A percentile compares a stretch with the other conserved stretches of the same genome.
These are phyloP conservation scores for Phrynosoma blainvillii DNA, from an alignment of 2,113 vertebrate species.

Conservation along the genomic window DNA sequence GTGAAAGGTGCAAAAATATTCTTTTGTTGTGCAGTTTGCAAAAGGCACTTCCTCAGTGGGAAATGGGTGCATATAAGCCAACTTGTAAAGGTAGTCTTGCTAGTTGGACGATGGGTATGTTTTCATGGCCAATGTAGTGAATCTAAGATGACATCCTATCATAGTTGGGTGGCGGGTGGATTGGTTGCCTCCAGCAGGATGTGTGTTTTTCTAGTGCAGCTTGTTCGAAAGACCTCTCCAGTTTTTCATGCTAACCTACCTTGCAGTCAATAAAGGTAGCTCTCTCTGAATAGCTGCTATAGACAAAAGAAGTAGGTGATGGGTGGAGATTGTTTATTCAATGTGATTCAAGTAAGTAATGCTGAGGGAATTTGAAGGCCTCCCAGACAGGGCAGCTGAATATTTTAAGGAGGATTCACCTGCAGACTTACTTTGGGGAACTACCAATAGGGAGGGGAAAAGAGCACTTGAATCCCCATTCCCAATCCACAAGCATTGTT, in stretches of 20 bases:
- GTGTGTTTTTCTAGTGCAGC: slow-evolving; percentile 50
- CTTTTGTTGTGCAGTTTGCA: slow-evolving; percentile 40
- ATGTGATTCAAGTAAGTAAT: slow-evolving; percentile 79
- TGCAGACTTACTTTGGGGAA: slow-evolving; percentile 62
- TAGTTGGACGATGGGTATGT: slow-evolving; percentile 29
- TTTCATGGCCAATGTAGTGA: slow-evolving; percentile 31
- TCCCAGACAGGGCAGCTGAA: slow-evolving; percentile 63
- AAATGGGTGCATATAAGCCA: background rate
- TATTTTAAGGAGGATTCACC: slow-evolving; percentile 74
- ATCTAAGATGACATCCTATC: slow-evolving; percentile 32
- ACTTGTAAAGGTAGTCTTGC: slow-evolving; percentile 32
- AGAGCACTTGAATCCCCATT: slow-evolving; percentile 55
- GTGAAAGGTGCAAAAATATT: slow-evolving; percentile 19
- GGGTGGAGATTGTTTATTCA: slow-evolving; percentile 87
- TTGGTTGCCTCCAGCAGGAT: slow-evolving; percentile 47
- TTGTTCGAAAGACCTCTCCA: slow-evolving; percentile 51
- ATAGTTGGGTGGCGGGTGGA: slow-evolving; percentile 41
- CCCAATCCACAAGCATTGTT: slow-evolving; percentile 60
- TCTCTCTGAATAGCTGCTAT: slow-evolving; percentile 77
- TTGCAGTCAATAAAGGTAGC: slow-evolving; percentile 74
- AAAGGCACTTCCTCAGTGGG: background rate
- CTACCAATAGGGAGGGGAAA: slow-evolving; percentile 52
- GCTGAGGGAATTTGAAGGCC: slow-evolving; percentile 75
- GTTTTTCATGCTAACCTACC: slow-evolving; percentile 64
- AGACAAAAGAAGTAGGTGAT: slow-evolving; percentile 80